Conservation (phyloP, 2,797 vertebrate genomes). For the Sandelia bainsii region DNA sequence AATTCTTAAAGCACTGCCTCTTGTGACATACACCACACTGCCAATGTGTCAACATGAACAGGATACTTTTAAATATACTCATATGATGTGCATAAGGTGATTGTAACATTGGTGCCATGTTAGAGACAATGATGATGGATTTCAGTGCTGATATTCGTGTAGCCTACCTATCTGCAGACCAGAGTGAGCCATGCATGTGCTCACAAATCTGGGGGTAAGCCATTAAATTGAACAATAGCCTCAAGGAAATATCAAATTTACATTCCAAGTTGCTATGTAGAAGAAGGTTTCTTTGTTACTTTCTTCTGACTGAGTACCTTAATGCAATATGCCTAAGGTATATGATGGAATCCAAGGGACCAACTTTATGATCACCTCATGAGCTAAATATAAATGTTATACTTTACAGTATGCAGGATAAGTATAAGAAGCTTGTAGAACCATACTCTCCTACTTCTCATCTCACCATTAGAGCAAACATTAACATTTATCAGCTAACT, state of each 20-base stretch:
- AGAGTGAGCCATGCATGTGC: conserved; percentile 39
- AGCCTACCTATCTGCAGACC: conserved; percentile 60
- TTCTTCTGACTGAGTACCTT: conserved; percentile 63
- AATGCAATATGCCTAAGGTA: conserved; percentile 71
- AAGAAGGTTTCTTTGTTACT: conserved; percentile 63
- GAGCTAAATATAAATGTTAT: conserved; percentile 75
- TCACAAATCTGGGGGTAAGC: conserved; percentile 44
- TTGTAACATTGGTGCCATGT: conserved; percentile 84
- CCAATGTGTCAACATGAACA: conserved; percentile 63
- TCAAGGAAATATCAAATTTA: conserved; percentile 67
- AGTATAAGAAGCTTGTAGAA: conserved; percentile 67
- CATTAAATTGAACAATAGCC: conserved; percentile 53
- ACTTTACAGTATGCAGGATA: conserved; percentile 73
- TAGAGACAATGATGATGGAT: conserved; percentile 35
- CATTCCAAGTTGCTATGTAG: conserved; percentile 76
- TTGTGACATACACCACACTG: conserved; percentile 72
- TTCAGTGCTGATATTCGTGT: conserved; percentile 40
- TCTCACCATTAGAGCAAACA: conserved; percentile 60
- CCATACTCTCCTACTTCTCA: conserved; percentile 56
- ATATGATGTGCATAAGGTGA: conserved; percentile 80
- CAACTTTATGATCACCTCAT: conserved; percentile 86
- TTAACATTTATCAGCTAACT: conserved; percentile 49
- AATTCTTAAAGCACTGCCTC: conserved; percentile 81
- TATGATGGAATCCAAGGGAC: conserved; percentile 74
- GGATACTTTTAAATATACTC: conserved; percentile 53